These are phyloP conservation scores for Nomada hirtipes DNA, from an alignment of 2,888 invertebrate species.

Conservation along the genomic window DNA sequence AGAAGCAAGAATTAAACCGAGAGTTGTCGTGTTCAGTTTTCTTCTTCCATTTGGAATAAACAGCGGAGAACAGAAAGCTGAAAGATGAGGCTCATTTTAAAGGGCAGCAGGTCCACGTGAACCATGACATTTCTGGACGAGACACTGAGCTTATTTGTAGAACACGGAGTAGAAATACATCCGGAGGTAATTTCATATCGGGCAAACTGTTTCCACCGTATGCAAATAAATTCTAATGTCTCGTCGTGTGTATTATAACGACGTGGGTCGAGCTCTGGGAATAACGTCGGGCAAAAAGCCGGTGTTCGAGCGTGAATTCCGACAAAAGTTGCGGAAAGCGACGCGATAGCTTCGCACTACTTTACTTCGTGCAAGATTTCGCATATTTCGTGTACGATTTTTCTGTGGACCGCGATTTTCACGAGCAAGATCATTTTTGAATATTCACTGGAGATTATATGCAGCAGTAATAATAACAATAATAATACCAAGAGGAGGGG, in stretches of 20 bases:
- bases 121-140: constrained; percentile 48
- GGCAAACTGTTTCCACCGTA: constrained; percentile 24
- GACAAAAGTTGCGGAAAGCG: background rate
- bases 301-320: background rate
- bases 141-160: constrained; percentile 32
- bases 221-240: constrained; percentile 51
- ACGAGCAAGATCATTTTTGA: no score
- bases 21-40: no score
- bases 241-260: constrained; percentile 22
- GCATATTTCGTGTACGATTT: no score
- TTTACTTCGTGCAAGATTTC: background rate
- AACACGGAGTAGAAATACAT: constrained; percentile 39
- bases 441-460: no score
- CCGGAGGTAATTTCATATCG: constrained; percentile 47
- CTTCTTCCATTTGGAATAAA: no score
- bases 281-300: background rate
- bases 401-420: no score
- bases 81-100: background rate
- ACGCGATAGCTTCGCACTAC: background rate
- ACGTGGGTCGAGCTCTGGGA: background rate
- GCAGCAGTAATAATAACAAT: no score
- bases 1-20: no score
- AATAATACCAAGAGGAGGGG: no score
- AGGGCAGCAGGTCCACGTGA: constrained; percentile 29
- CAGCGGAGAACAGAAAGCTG: background rate